Evolutionary conservation across 64 coral and sea anemone species (phyloP).

Genomic region (Trachythela sp.): DNA sequence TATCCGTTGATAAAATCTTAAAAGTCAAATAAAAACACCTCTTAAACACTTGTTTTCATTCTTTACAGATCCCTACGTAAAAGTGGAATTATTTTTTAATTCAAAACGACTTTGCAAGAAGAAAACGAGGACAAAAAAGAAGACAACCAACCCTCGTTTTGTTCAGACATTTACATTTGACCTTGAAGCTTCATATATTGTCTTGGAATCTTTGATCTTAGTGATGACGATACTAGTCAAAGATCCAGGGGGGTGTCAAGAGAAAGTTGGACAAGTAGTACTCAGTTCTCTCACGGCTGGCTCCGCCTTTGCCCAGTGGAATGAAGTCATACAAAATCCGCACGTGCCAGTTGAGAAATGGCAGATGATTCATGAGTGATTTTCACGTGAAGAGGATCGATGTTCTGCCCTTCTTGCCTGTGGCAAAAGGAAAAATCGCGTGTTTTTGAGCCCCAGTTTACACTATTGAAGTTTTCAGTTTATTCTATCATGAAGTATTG

Average conservation of each 20-base stretch:
- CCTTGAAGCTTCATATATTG: slow-evolving; percentile 58
- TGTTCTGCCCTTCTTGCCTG: too few relatives aligned
- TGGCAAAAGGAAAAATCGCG: neutral
- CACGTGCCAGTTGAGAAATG: slow-evolving; percentile 98
- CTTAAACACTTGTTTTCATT: neutral
- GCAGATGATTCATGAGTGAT: slow-evolving; percentile 98
- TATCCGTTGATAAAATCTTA: too few relatives aligned
- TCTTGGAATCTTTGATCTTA: slow-evolving; percentile 78
- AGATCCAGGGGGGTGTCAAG: slow-evolving; percentile 93
- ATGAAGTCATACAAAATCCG: slow-evolving; percentile 88
- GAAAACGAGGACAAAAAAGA: slow-evolving; percentile 96
- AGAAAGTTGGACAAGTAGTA: slow-evolving; percentile 87
- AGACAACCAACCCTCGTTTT: slow-evolving; percentile 90
- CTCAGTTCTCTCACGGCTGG: slow-evolving; percentile 72
- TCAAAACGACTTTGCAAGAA: slow-evolving; percentile 76
- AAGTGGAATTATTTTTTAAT: slow-evolving; percentile 86
- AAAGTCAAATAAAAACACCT: too few relatives aligned
- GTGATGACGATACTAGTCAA: slow-evolving; percentile 79
- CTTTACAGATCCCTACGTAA: slow-evolving; percentile 87
- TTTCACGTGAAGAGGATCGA: neutral
- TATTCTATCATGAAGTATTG: too few relatives aligned
- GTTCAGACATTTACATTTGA: slow-evolving; percentile 92
- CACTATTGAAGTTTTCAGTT: too few relatives aligned
- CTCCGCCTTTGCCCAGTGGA: slow-evolving; percentile 93
- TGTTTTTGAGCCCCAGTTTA: neutral